phyloP scores from a whole-genome alignment of 2,113 vertebrate genomes.

The Plecotus auritus region DNA sequence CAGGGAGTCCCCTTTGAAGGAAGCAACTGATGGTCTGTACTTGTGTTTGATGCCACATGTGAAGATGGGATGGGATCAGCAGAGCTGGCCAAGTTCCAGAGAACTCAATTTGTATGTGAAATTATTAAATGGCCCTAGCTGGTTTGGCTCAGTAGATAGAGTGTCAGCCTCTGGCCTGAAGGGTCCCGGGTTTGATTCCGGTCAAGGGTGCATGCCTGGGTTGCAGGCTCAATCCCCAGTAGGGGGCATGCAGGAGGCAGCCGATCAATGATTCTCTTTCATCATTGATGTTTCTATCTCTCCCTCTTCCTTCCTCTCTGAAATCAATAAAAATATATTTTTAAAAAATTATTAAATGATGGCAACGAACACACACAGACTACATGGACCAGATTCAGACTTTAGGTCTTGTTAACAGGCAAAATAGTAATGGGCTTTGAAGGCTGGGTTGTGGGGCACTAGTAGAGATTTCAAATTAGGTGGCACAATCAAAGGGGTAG shows the following conservation, averaged over 20 bases:
- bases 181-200: too few relatives aligned
- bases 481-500: background rate
- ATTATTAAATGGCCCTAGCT: background rate
- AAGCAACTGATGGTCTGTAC: background rate
- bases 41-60: background rate
- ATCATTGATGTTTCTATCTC: too few relatives aligned
- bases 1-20: background rate
- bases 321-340: too few relatives aligned
- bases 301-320: too few relatives aligned
- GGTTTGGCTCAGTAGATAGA: too few relatives aligned
- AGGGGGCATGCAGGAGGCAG: too few relatives aligned
- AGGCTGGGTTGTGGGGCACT: background rate
- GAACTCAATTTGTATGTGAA: background rate
- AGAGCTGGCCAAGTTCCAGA: background rate
- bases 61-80: background rate
- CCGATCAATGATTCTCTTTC: too few relatives aligned
- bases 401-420: background rate
- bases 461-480: background rate
- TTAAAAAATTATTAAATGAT: background rate
- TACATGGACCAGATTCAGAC: background rate
- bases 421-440: background rate
- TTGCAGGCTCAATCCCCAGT: too few relatives aligned
- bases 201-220: too few relatives aligned
- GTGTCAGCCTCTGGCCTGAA: too few relatives aligned
- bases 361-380: background rate